A percentile compares a stretch with the other conserved stretches of the same genome.
These are phyloP conservation scores for Megatriorchis doriae DNA, from an alignment of 2,113 vertebrate species.

Conservation along the genomic window DNA sequence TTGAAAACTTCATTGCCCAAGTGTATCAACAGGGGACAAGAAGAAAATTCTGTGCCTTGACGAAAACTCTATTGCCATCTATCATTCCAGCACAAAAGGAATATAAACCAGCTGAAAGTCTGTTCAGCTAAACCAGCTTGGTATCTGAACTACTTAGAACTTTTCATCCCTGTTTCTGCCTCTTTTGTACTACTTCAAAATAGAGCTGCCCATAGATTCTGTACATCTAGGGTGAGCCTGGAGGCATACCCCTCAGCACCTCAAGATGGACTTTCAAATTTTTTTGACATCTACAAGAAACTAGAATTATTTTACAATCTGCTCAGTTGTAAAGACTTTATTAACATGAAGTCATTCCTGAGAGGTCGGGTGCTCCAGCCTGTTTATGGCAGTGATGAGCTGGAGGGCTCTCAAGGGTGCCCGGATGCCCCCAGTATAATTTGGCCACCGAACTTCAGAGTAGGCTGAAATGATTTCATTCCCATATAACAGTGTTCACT, in stretches of 20 bases:
- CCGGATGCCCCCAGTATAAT: not conserved
- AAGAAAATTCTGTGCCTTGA: not conserved
- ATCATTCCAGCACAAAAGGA: not conserved
- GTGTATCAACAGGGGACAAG: not conserved
- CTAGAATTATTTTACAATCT: not conserved
- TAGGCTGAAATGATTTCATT: not conserved
- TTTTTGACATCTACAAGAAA: constrained; percentile 6
- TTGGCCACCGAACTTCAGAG: not conserved
- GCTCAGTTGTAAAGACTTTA: not conserved
- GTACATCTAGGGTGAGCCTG: not conserved
- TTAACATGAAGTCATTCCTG: not conserved
- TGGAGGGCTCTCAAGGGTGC: not conserved
- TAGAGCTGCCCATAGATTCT: not conserved
- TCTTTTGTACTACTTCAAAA: not conserved
- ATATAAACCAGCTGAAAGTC: not conserved
- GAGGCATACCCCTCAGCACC: not conserved
- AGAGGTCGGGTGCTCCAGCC: not conserved
- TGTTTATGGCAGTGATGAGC: not conserved
- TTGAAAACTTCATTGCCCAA: not conserved
- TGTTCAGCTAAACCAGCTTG: not conserved
- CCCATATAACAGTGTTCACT: not conserved
- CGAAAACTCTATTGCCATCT: not conserved
- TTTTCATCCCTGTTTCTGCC: not conserved
- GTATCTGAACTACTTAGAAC: not conserved
- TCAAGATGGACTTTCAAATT: not conserved